Percentiles rank a stretch among this genome's conserved stretches.
These are phyloP conservation scores for Pungitius pungitius DNA, from an alignment of 2,113 vertebrate species.

Conservation along the genomic window DNA sequence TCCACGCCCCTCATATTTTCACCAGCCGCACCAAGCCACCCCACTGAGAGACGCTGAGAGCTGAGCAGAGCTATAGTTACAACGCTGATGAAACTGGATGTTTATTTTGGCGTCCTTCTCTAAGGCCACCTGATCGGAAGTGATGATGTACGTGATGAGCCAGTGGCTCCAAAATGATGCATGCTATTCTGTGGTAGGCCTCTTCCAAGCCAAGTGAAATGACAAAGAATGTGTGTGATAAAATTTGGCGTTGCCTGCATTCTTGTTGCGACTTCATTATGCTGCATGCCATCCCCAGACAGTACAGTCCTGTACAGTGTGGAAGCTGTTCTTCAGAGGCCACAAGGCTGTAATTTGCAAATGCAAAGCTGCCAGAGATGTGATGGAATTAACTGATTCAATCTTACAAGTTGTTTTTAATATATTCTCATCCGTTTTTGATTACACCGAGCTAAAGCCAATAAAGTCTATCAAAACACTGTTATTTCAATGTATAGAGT, in stretches of 20 bases:
- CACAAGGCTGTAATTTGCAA: not conserved
- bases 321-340: not conserved
- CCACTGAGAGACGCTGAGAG: slow-evolving; percentile 46
- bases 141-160: slow-evolving; percentile 58
- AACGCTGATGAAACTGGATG: slow-evolving; percentile 33
- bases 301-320: not conserved
- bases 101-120: slow-evolving; percentile 53
- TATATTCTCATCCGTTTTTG: not conserved
- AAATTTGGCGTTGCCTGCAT: not conserved
- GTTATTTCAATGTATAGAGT: too few relatives aligned
- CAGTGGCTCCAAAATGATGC: slow-evolving; percentile 46
- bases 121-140: slow-evolving; percentile 54
- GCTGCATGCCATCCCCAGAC: not conserved
- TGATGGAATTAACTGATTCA: not conserved
- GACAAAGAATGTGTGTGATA: slow-evolving; percentile 1
- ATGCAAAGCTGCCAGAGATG: not conserved
- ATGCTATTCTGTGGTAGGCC: slow-evolving; percentile 12
- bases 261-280: not conserved
- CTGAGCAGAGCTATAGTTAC: slow-evolving; percentile 61
- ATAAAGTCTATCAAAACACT: too few relatives aligned
- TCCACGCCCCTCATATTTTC: slow-evolving; percentile 23
- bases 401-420: not conserved
- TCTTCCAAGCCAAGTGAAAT: slow-evolving; percentile 19
- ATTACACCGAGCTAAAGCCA: not conserved
- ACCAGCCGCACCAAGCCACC: slow-evolving; percentile 25